Conservation (phyloP, 2,888 invertebrate genomes). For the Caenorhabditis sp. region DNA sequence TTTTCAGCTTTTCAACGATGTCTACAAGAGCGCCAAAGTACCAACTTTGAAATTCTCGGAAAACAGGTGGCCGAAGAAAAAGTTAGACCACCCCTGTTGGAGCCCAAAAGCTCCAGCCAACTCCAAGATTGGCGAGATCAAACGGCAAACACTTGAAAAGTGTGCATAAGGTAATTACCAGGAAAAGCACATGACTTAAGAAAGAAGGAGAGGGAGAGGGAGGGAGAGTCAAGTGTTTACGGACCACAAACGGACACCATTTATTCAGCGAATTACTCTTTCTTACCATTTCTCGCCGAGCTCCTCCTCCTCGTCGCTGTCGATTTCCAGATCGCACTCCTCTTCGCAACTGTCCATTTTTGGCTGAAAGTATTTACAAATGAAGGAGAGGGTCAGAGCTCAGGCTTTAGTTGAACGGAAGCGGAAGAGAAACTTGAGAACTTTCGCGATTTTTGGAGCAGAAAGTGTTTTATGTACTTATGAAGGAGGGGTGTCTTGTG, state of each 20-base stretch:
- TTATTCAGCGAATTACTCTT: background rate
- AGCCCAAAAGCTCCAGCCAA: background rate
- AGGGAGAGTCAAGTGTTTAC: constrained; percentile 49
- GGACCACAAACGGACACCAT: background rate
- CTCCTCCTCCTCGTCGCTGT: constrained; percentile 64
- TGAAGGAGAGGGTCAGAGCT: background rate
- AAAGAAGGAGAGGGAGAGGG: background rate
- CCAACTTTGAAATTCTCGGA: no score
- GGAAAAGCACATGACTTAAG: background rate
- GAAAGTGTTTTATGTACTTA: no score
- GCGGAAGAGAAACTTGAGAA: no score
- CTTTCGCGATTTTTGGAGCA: no score
- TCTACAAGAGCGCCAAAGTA: no score
- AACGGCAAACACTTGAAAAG: constrained; percentile 55
- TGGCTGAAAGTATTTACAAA: background rate
- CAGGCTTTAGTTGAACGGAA: background rate
- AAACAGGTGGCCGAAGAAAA: background rate
- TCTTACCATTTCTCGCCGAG: constrained; percentile 64
- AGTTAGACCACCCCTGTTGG: background rate
- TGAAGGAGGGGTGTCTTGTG: no score
- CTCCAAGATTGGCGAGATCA: constrained; percentile 24
- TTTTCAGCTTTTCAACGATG: no score
- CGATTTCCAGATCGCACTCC: constrained; percentile 55
- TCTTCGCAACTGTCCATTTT: constrained; percentile 51
- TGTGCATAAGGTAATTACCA: constrained; percentile 55